Base-by-base conservation (phyloP, 53 echinoderm and acorn worm genomes). In the Temnopleurus reevesii region DNA sequence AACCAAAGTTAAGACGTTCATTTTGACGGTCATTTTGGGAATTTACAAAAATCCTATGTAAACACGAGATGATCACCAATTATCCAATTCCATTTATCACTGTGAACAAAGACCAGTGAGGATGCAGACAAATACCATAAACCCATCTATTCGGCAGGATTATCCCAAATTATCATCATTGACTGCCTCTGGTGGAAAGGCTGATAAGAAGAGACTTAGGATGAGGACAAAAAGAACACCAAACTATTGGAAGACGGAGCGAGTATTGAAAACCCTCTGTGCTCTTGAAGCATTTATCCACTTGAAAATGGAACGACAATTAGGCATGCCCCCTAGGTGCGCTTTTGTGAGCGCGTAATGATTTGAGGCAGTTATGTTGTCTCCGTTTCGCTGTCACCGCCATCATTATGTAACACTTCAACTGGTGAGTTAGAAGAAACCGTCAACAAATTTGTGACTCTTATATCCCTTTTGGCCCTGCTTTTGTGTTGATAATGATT, bases 121-220 rank as follows among this genome's bases (percentile, higher is more conserved):
- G 71, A 21, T 21, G 41, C 71, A 71, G 38, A 38, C 41, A 66
- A 38, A 71, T 3, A 5, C 71, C 41, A 8, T 41, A 41, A 41
- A 71, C 21, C 71, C 71, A 13, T 12, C 79, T 49, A 12, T 18
- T 49, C 28, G 28, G 46, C 8, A 18, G 49, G 79, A 79, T 79
- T 79, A 79, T 79, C 79, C 79, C 79, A 79, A 44, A 79, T 77
- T 79, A 79, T 49, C 79, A 77, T 79, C 28, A 79, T 49, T 47
- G 46, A 49, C 8, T 21, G 71, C 43, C 41, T 10, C n/a, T 71
- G 71, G 71, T 71, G 71, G 71, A 36, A 41, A 71, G 24, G 41
- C 41, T 10, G 19, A 8, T 7, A 41, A 71, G 38, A 71, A 71
- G 8, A 41, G 63, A 27, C 71, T 71, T 63, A 63, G 21, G 71